Conservation (phyloP, 2,888 invertebrate species). For the Tenthredo mesomela region DNA sequence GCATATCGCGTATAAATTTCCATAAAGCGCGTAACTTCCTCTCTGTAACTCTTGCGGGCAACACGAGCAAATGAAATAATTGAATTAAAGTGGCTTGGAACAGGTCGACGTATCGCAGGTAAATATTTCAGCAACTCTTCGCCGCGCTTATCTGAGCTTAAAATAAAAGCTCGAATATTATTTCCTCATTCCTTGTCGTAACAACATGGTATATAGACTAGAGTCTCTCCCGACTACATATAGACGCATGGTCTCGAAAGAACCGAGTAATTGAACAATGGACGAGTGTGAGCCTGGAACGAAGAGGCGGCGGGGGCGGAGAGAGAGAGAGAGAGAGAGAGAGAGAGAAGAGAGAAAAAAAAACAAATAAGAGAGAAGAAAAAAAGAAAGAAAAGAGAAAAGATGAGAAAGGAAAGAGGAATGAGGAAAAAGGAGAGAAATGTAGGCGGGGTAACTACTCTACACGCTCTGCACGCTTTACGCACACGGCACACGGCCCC, state of each 20-base stretch:
- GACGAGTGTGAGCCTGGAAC: conserved; percentile 52
- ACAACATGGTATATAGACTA: neutral
- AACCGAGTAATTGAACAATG: conserved; percentile 59
- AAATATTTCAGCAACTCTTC: conserved; percentile 55
- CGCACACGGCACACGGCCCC: conserved; percentile 52
- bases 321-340: neutral
- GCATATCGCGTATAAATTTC: conserved; percentile 9
- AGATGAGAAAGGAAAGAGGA: neutral
- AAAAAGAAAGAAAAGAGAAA: neutral
- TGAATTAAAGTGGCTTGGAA: neutral
- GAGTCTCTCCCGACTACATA: conserved; percentile 50
- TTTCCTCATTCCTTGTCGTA: conserved; percentile 5
- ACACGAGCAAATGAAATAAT: conserved; percentile 13
- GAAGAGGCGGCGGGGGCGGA: conserved; percentile 21
- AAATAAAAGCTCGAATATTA: conserved; percentile 62
- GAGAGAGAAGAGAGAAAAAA: too few relatives aligned
- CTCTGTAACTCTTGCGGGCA: conserved; percentile 19
- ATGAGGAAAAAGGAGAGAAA: conserved; percentile 23
- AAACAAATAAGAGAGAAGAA: neutral
- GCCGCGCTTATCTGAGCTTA: conserved; percentile 66
- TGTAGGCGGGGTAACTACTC: conserved; percentile 35
- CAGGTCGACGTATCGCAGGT: neutral
- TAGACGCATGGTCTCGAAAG: conserved; percentile 47
- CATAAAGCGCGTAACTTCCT: conserved; percentile 31
- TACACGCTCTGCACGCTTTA: conserved; percentile 48